phyloP scores from a whole-genome alignment of 2,888 invertebrate species.

The Sminthurides aquaticus region DNA sequence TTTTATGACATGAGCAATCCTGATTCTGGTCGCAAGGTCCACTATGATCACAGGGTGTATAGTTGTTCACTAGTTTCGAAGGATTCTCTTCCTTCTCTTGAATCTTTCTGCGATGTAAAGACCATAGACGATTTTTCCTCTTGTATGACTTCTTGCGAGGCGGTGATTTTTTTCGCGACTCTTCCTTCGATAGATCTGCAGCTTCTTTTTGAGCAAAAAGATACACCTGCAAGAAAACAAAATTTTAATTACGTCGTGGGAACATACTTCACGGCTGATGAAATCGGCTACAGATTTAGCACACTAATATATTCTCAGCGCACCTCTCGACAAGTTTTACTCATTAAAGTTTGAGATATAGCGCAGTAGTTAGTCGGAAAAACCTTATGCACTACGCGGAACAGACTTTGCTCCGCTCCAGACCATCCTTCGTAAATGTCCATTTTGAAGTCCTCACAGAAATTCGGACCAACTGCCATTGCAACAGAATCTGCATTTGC shows the following conservation, averaged over 20 bases:
- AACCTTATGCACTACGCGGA: conserved; percentile 80
- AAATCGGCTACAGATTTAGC: no score
- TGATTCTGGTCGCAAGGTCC: conserved; percentile 71
- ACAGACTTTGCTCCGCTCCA: conserved; percentile 88
- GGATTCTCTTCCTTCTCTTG: conserved; percentile 64
- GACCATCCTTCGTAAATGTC: conserved; percentile 58
- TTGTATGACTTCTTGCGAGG: conserved; percentile 89
- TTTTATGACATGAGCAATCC: conserved; percentile 84
- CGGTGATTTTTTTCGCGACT: conserved; percentile 65
- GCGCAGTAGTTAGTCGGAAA: conserved; percentile 91
- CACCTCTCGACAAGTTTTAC: conserved; percentile 90
- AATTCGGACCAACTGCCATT: conserved; percentile 28
- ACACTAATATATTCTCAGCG: conserved; percentile 23
- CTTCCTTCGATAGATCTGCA: conserved; percentile 65
- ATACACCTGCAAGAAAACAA: conserved; percentile 57
- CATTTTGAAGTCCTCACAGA: conserved; percentile 36
- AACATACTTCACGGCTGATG: no score
- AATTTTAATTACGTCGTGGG: not conserved
- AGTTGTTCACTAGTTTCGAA: conserved; percentile 70
- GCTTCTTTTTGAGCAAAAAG: conserved; percentile 76
- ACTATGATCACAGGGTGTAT: conserved; percentile 92
- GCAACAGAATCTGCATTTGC: conserved; percentile 7
- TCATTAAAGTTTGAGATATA: conserved; percentile 82
- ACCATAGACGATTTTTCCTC: conserved; percentile 88
- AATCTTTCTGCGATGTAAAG: conserved; percentile 89